Percentiles rank a stretch among this genome's conserved stretches.
phyloP scores from a whole-genome alignment of 2,888 invertebrate genomes.

The Pardosa pseudoannulata region DNA sequence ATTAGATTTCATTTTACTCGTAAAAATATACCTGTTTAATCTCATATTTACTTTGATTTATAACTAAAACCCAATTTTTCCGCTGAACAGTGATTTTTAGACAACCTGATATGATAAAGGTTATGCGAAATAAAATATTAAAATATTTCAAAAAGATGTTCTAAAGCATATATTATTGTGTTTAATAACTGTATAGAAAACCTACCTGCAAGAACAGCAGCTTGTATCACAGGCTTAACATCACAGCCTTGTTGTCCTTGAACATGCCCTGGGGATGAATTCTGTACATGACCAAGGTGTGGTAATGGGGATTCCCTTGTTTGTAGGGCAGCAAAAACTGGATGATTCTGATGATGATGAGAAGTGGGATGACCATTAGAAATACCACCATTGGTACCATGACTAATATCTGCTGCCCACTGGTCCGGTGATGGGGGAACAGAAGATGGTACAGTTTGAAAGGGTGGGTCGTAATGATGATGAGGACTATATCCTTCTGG shows the following conservation, averaged over 20 bases:
- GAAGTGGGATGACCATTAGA: constrained; percentile 53
- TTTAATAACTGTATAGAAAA: too few species aligned
- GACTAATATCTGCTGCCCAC: constrained; percentile 73
- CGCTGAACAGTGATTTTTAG: too few species aligned
- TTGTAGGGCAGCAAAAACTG: constrained; percentile 57
- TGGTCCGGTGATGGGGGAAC: constrained; percentile 76
- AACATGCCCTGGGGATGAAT: constrained; percentile 40
- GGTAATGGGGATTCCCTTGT: constrained; percentile 61
- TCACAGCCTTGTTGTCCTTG: constrained; percentile 76
- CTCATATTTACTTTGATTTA: too few species aligned
- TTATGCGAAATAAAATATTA: too few species aligned
- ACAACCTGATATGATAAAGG: too few species aligned
- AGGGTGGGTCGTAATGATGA: constrained; percentile 79
- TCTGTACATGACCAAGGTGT: constrained; percentile 70
- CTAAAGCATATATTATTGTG: too few species aligned
- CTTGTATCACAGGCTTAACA: constrained; percentile 82
- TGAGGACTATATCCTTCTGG: constrained; percentile 69
- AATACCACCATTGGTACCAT: constrained; percentile 28
- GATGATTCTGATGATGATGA: constrained; percentile 57
- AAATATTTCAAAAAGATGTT: too few species aligned
- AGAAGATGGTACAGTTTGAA: constrained; percentile 86
- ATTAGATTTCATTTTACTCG: too few species aligned
- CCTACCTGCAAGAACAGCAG: constrained; percentile 81
- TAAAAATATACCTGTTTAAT: too few species aligned
- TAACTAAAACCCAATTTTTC: too few species aligned